Percentiles rank a stretch among this genome's conserved stretches.
phyloP scores from a whole-genome alignment of 2,888 invertebrate species.

The Cephonodes hylas region DNA sequence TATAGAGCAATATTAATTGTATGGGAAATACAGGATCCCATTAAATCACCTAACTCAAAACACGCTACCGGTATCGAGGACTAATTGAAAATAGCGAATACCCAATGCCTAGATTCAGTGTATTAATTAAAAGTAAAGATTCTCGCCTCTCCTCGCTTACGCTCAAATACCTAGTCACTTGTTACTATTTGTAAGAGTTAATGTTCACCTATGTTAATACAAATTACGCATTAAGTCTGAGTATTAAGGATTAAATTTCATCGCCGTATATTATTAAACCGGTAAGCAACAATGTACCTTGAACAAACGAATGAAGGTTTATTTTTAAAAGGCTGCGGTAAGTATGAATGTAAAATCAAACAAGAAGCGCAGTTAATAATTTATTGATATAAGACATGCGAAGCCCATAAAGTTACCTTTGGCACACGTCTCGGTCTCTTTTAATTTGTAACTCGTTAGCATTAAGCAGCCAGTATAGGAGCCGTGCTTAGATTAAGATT shows the following conservation, averaged over 20 bases:
- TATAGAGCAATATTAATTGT: slow-evolving; percentile 56
- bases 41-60: slow-evolving; percentile 71
- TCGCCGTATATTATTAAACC: slow-evolving; percentile 33
- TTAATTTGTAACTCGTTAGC: slow-evolving; percentile 80
- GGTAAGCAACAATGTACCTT: slow-evolving; percentile 57
- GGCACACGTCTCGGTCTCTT: slow-evolving; percentile 77
- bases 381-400: slow-evolving; percentile 81
- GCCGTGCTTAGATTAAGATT: slow-evolving; percentile 67
- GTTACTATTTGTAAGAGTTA: slow-evolving; percentile 51
- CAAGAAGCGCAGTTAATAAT: slow-evolving; percentile 79
- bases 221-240: slow-evolving; percentile 62
- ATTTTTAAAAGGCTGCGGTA: slow-evolving; percentile 56
- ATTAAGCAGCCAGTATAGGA: slow-evolving; percentile 53
- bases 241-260: slow-evolving; percentile 66
- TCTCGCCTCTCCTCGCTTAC: slow-evolving; percentile 68
- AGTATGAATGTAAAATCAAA: slow-evolving; percentile 74
- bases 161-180: slow-evolving; percentile 61
- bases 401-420: slow-evolving; percentile 80
- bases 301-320: slow-evolving; percentile 55
- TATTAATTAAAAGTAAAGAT: slow-evolving; percentile 78
- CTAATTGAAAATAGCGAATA: slow-evolving; percentile 75
- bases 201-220: slow-evolving; percentile 47
- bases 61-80: slow-evolving; percentile 67
- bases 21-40: slow-evolving; percentile 58
- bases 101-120: slow-evolving; percentile 61